These are phyloP conservation scores for Wasmannia auropunctata DNA, from an alignment of 1,140 invertebrate genomes.

Conservation along the genomic window DNA sequence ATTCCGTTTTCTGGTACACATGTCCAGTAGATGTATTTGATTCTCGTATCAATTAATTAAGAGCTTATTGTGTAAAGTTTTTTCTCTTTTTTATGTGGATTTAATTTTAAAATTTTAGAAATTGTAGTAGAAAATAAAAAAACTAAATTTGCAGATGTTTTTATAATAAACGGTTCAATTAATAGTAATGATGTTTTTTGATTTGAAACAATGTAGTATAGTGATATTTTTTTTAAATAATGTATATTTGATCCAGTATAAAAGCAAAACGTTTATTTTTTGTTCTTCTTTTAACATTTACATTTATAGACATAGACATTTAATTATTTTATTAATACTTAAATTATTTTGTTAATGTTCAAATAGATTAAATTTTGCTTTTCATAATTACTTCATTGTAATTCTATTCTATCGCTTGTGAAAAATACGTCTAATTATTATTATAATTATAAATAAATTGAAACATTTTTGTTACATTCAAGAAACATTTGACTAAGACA, in stretches of 20 bases:
- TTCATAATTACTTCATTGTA: background rate
- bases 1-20: background rate
- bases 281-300: background rate
- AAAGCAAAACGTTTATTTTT: background rate
- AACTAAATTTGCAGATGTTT: background rate
- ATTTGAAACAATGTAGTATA: background rate
- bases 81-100: background rate
- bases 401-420: background rate
- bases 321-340: background rate
- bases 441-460: background rate
- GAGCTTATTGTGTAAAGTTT: background rate
- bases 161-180: background rate
- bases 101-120: background rate
- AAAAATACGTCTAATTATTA: background rate
- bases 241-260: too few species aligned
- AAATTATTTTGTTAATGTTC: background rate
- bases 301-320: too few species aligned
- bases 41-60: slow-evolving; percentile 5
- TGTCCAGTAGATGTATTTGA: background rate
- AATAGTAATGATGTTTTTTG: background rate
- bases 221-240: background rate
- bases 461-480: background rate
- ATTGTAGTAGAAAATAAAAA: background rate
- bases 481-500: background rate
- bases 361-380: background rate